Evolutionary conservation across 2,797 vertebrate species (phyloP), one percentile per base, ranked within the genome.

Genomic region (Etheostoma nigrum): DNA sequence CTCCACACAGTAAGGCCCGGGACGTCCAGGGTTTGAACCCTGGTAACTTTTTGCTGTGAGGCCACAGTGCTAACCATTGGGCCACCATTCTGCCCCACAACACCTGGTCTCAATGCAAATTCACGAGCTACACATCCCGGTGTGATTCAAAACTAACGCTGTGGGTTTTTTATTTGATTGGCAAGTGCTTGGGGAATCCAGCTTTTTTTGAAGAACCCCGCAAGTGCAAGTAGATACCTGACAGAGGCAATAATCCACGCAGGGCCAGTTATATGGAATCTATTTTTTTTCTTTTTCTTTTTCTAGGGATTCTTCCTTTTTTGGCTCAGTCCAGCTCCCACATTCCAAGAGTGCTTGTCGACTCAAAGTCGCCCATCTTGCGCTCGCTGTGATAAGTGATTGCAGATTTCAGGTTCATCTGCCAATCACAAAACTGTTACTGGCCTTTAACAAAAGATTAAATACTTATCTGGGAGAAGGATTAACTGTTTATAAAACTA

Each of bases 331-430:
- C 59, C 54, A 6, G 54, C 64, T 87, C 83, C 76, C 53, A 85
- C 86, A 92, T 94, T 93, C 91, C 90, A 85, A 53, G 72, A 89
- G 83, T 67, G 87, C 87, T 87, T 82, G 74, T 87, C 68, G 57
- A 88, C 81, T 77, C 85, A 70, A 88, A 85, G 89, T 85, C 79
- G 67, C 73, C 62, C 67, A 64, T 78, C 71, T 80, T 70, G 48
- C 25, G 11, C 72, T 78, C 12, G 16, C 75, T 69, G 65, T 71
- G 57, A 72, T 81, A 78, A 86, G 64, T 61, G 73, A 85, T 83
- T 59, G 71, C 72, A 84, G 84, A 87, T 88, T 87, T 83, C 72
- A 62, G 74, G 74, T 88, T 88, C 58, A 59, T 90, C 66, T 83
- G 75, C 81, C 86, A 81, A 45, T 70, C 64, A 79, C 62, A 66